These are phyloP conservation scores for Picus viridis DNA, from an alignment of 2,797 vertebrate species.

Conservation along the genomic window DNA sequence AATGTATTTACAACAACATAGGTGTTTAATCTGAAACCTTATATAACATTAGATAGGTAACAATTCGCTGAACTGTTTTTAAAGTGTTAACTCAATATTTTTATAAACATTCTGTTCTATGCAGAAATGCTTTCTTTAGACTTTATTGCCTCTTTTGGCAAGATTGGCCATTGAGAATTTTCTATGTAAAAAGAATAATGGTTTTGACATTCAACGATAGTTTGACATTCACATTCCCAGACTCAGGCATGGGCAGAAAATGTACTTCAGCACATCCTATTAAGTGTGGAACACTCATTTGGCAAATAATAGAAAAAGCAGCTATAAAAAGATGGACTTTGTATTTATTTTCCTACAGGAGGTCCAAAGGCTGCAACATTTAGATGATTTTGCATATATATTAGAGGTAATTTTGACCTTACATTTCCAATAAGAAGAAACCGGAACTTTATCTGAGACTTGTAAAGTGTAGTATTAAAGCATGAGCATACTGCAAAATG, in stretches of 20 bases:
- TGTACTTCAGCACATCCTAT: neutral
- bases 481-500: neutral
- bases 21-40: neutral
- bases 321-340: neutral
- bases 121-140: neutral
- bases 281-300: neutral
- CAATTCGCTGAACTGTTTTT: neutral
- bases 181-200: neutral
- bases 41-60: neutral
- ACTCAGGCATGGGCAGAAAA: neutral
- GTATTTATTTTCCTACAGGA: neutral
- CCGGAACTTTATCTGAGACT: neutral
- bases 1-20: accelerated
- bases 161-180: neutral
- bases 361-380: accelerated
- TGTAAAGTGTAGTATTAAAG: neutral
- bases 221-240: neutral
- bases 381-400: neutral
- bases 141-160: neutral
- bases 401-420: neutral
- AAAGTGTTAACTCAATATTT: neutral
- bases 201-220: neutral
- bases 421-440: neutral
- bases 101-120: neutral
- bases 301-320: neutral